Evolutionary conservation across 2,113 vertebrate species (phyloP), one percentile per base, ranked within the genome.

Genomic region (Equus przewalskii): DNA sequence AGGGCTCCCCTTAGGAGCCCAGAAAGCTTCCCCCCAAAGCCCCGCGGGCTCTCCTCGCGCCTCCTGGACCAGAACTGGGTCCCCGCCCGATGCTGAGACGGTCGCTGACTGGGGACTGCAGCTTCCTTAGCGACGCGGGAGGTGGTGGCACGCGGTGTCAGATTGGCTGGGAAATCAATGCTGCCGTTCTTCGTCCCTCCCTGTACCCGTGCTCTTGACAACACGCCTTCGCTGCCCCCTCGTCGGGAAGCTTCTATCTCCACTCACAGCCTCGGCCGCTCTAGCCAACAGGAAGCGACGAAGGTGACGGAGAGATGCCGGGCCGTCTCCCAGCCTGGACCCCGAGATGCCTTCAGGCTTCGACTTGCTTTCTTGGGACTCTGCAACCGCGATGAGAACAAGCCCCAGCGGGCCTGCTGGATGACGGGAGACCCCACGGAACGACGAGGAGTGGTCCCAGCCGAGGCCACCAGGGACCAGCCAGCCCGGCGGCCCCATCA

Each of bases 291-390:
- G 86, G 64, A 41, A 7, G 69, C 16, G 12, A 13, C 6, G 10
- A 10, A 26, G 9, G n/a, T 24, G 26, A 33, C 10, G 30, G 1
- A 13, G 51, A 1, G 0, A 1, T 1, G 28, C 22, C 12, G 49
- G 49, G 14, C 64, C 33, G 26, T 12, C 18, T 10, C 69, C 75
- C 65, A 41, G 36, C 56, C 30, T 41, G 10, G 14, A 69, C n/a
- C 80, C 49, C 72, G 18, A 26, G n/a, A 36, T 3, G 60, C 54
- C 81, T 72, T 26, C 28, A n/a, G 86, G 58, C 76, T 75, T 36
- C 65, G 15, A 22, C 24, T 26, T 64, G 24, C 21, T 24, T 41
- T 41, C 41, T 78, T 24, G 24, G 67, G 21, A 44, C 58, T 51
- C 69, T 56, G 33, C 56, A 30, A 15, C 33, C 11, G 7, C 67